These are phyloP conservation scores for Chrysolina oricalcia DNA, from an alignment of 2,888 invertebrate genomes.

Conservation along the genomic window DNA sequence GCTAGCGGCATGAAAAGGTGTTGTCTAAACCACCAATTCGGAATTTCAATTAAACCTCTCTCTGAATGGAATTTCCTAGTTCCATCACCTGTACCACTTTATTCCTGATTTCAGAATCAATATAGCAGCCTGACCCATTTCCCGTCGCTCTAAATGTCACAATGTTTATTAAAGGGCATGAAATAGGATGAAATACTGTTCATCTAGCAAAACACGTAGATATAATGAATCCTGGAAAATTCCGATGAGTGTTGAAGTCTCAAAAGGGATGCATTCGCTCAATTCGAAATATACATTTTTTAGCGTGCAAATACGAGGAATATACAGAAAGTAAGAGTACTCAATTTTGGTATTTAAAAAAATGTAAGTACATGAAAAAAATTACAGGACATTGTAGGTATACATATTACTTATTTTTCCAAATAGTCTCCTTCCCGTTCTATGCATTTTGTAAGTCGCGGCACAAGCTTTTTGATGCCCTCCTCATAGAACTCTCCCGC, in stretches of 20 bases:
- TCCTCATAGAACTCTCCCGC: too few species aligned
- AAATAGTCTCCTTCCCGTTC: too few species aligned
- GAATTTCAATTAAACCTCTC: neutral
- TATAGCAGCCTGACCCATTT: constrained; percentile 16
- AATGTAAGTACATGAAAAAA: too few species aligned
- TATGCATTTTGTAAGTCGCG: too few species aligned
- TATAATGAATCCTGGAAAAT: neutral
- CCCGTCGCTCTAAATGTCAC: constrained; percentile 17
- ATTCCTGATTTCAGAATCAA: constrained; percentile 9
- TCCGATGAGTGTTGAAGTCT: neutral
- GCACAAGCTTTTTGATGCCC: too few species aligned
- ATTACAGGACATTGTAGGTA: too few species aligned
- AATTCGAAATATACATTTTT: neutral
- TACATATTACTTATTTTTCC: too few species aligned
- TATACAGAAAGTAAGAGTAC: too few species aligned
- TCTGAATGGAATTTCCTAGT: neutral
- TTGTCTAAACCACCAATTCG: neutral
- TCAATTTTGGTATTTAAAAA: too few species aligned
- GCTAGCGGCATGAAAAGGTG: too few species aligned
- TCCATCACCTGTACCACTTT: constrained; percentile 12
- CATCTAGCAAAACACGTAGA: neutral
- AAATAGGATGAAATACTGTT: constrained; percentile 9
- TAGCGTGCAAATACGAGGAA: too few species aligned
- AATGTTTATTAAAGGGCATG: constrained; percentile 2
- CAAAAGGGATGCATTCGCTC: neutral